A percentile compares a stretch with the other conserved stretches of the same genome.
These are phyloP conservation scores for Diarsia mendica DNA, from an alignment of 2,888 invertebrate species.

Conservation along the genomic window DNA sequence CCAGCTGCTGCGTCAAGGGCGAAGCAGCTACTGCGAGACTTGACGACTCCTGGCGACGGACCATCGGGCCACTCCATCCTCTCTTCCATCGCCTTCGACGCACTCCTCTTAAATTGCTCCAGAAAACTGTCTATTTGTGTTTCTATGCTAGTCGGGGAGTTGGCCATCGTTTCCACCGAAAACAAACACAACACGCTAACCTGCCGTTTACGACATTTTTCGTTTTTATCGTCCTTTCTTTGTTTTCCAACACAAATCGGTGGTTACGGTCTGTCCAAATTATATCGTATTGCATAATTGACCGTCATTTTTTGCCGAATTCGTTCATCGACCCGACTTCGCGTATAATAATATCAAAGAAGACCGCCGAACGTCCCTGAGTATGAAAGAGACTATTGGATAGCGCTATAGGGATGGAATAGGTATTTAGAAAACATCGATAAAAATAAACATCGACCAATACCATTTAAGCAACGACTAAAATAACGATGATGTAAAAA, in stretches of 20 bases:
- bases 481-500: not conserved
- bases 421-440: conserved; percentile 55
- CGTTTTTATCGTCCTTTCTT: conserved; percentile 67
- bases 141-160: conserved; percentile 93
- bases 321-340: conserved; percentile 81
- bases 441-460: conserved; percentile 21
- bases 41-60: conserved; percentile 85
- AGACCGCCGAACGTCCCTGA: conserved; percentile 80
- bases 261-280: conserved; percentile 61
- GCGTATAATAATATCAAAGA: conserved; percentile 80
- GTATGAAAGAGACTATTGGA: conserved; percentile 81
- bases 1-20: conserved; percentile 85
- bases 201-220: conserved; percentile 78
- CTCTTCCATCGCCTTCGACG: conserved; percentile 94
- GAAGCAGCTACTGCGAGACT: conserved; percentile 89
- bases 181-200: conserved; percentile 86
- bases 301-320: conserved; percentile 75
- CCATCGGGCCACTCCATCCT: conserved; percentile 89
- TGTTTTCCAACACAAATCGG: conserved; percentile 61
- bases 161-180: conserved; percentile 91
- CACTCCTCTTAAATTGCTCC: conserved; percentile 95
- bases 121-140: conserved; percentile 96
- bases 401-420: conserved; percentile 63
- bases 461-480: not conserved
- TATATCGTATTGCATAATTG: conserved; percentile 73